Evolutionary conservation across 2,797 vertebrate species (phyloP).

Genomic region (Scolopax bukidnonensis): DNA sequence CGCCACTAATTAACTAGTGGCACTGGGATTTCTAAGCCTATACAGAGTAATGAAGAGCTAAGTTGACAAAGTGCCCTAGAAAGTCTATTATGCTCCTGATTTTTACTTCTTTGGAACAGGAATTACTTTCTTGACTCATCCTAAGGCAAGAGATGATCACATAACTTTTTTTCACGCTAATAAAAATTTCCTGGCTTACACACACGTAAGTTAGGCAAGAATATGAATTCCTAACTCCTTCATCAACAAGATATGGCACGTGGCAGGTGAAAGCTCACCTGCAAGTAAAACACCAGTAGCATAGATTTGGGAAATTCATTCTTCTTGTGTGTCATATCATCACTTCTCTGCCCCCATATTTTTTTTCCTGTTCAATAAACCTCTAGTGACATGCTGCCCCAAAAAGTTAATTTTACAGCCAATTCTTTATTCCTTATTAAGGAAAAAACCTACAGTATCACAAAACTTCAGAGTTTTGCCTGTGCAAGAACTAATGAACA

Average conservation of each 20-base stretch:
- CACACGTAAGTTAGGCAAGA: background rate
- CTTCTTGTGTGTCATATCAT: background rate
- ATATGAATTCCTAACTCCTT: background rate
- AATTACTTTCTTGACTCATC: background rate
- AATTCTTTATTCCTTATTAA: background rate
- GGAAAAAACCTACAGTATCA: background rate
- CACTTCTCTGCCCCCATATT: background rate
- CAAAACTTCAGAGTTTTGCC: background rate
- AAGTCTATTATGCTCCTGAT: background rate
- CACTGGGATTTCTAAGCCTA: background rate
- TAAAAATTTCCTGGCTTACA: background rate
- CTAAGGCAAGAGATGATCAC: background rate
- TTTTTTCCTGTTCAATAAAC: background rate
- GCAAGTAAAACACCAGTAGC: background rate
- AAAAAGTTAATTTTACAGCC: background rate
- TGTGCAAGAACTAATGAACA: background rate
- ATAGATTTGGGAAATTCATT: background rate
- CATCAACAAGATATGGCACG: background rate
- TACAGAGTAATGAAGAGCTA: background rate
- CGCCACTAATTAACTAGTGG: conserved; percentile 35
- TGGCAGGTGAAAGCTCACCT: background rate
- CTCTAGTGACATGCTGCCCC: background rate
- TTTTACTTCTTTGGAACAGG: background rate
- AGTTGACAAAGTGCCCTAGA: background rate
- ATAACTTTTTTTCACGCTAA: background rate